phyloP scores from a whole-genome alignment of 2,113 vertebrate species.

The Lates calcarifer region DNA sequence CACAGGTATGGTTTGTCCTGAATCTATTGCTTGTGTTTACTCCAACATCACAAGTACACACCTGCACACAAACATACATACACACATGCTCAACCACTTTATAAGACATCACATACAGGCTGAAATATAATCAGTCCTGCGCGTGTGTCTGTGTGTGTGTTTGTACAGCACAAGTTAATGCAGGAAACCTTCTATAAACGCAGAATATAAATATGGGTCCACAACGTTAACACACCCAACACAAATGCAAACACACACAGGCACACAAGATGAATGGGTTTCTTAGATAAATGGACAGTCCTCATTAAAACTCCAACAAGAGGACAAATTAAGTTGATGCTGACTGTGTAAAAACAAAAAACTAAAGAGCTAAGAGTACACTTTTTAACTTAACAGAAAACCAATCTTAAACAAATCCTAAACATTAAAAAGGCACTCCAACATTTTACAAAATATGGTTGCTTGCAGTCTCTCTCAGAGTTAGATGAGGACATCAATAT shows the following conservation, averaged over 20 bases:
- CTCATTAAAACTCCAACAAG: conserved; percentile 31
- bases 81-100: not conserved
- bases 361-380: conserved; percentile 13
- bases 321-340: conserved; percentile 31
- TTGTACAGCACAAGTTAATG: not conserved
- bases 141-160: not conserved
- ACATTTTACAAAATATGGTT: not conserved
- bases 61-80: not conserved
- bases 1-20: not conserved
- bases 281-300: conserved; percentile 21
- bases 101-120: not conserved
- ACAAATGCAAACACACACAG: not conserved
- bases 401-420: conserved; percentile 2
- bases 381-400: conserved; percentile 29
- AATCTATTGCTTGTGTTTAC: not conserved
- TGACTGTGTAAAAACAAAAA: conserved; percentile 37
- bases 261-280: conserved; percentile 43
- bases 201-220: conserved; percentile 1
- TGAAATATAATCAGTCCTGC: not conserved
- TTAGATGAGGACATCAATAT: conserved; percentile 8
- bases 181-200: conserved; percentile 5
- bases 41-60: not conserved
- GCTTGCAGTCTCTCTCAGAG: not conserved
- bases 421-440: not conserved
- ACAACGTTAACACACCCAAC: not conserved